phyloP scores from a whole-genome alignment of 2,888 invertebrate genomes.

The Chrysodeixis includens region DNA sequence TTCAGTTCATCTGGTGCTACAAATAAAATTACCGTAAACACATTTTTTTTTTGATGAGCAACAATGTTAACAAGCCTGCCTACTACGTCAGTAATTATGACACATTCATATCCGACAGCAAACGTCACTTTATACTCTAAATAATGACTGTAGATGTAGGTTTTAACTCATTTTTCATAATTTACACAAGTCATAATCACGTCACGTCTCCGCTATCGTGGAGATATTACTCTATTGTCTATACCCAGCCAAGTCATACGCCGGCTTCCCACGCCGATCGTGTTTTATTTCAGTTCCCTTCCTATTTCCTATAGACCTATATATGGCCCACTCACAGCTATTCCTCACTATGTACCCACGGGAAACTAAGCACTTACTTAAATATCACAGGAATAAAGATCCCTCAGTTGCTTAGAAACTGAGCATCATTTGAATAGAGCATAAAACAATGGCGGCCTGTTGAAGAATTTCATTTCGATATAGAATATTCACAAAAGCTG shows the following conservation, averaged over 20 bases:
- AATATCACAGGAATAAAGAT: constrained; percentile 2
- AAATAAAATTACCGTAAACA: too few relatives aligned
- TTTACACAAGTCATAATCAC: constrained; percentile 12
- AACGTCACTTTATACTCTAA: not conserved
- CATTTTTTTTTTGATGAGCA: too few relatives aligned
- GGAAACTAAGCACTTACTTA: constrained; percentile 8
- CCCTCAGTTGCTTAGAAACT: not conserved
- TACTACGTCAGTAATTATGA: too few relatives aligned
- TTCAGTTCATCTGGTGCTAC: too few relatives aligned
- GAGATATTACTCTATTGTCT: constrained; percentile 29
- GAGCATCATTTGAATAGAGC: not conserved
- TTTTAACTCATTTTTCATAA: not conserved
- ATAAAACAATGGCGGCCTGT: not conserved
- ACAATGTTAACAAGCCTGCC: too few relatives aligned
- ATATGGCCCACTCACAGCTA: constrained; percentile 17
- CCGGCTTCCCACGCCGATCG: constrained; percentile 37
- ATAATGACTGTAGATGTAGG: too few relatives aligned
- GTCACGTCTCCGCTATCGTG: constrained; percentile 24
- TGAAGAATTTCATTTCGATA: not conserved
- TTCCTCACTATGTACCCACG: constrained; percentile 15
- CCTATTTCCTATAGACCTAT: constrained; percentile 19
- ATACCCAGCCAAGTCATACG: constrained; percentile 27
- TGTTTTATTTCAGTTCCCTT: constrained; percentile 30
- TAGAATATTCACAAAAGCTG: constrained; percentile 1
- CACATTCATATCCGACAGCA: not conserved